Percentiles rank a stretch among this genome's conserved stretches.
These are phyloP conservation scores for Linnaemya tessellans DNA, from an alignment of 2,888 invertebrate genomes.

Conservation along the genomic window DNA sequence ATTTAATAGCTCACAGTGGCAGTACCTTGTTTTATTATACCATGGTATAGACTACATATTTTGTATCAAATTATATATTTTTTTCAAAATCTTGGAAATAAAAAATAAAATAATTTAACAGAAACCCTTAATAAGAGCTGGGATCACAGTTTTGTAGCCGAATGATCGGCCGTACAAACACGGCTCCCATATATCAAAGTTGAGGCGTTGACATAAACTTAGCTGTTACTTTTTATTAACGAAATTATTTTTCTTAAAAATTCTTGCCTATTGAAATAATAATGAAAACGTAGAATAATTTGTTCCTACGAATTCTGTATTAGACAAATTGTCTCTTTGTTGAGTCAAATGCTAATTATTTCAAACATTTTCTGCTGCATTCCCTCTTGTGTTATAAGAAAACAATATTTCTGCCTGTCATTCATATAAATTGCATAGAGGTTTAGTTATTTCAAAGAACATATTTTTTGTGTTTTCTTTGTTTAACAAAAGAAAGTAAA, in stretches of 20 bases:
- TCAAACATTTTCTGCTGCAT: not conserved
- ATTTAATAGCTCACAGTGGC: no score
- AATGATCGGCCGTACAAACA: no score
- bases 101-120: no score
- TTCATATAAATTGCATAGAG: not conserved
- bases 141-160: no score
- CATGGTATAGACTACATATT: no score
- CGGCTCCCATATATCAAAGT: no score
- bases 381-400: not conserved
- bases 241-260: no score
- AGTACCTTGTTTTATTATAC: no score
- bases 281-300: constrained; percentile 1
- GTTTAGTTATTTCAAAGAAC: not conserved
- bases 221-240: not conserved
- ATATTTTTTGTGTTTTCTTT: not conserved
- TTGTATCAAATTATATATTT: no score
- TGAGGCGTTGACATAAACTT: no score
- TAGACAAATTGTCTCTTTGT: not conserved
- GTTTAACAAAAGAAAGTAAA: constrained; percentile 10
- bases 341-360: not conserved
- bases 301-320: not conserved
- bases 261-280: not conserved
- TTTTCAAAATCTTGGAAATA: no score
- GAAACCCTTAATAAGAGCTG: no score
- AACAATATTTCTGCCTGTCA: not conserved